Evolutionary conservation across 1,140 invertebrate species (phyloP).

Genomic region (Euwallacea fornicatus): DNA sequence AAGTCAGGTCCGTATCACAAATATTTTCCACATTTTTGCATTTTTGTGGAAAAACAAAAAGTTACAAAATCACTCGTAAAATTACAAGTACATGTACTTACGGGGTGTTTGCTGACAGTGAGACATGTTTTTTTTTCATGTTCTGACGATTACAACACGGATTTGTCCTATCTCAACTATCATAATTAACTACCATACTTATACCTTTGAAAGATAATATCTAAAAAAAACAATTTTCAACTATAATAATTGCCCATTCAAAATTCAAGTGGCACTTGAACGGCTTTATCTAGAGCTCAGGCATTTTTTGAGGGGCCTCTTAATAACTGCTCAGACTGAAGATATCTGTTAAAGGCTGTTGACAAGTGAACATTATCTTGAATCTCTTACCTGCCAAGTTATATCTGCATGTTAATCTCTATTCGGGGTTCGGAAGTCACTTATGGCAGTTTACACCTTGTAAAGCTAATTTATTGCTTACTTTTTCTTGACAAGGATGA

Average conservation of each 20-base stretch:
- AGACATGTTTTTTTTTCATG: too few species aligned
- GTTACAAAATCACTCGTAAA: too few species aligned
- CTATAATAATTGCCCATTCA: constrained; percentile 17
- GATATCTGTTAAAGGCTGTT: constrained; percentile 21
- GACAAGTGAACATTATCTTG: constrained; percentile 33
- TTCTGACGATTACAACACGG: too few species aligned
- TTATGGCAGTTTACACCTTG: neutral
- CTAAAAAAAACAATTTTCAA: too few species aligned
- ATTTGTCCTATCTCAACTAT: too few species aligned
- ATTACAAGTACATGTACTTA: too few species aligned
- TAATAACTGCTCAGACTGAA: constrained; percentile 27
- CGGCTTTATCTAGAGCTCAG: constrained; percentile 13
- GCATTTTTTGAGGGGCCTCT: constrained; percentile 11
- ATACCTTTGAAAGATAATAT: too few species aligned
- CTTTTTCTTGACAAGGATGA: neutral
- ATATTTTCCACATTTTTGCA: too few species aligned
- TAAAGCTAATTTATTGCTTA: constrained; percentile 11
- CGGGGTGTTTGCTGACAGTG: too few species aligned
- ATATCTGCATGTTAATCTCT: constrained; percentile 27
- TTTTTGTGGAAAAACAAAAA: too few species aligned
- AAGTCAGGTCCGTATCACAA: too few species aligned
- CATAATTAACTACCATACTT: too few species aligned
- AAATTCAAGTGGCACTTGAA: constrained; percentile 29
- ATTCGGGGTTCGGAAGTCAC: constrained; percentile 5
- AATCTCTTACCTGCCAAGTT: constrained; percentile 24